Conservation (phyloP, 2,888 invertebrate species). For the Agapetus fuscipes region DNA sequence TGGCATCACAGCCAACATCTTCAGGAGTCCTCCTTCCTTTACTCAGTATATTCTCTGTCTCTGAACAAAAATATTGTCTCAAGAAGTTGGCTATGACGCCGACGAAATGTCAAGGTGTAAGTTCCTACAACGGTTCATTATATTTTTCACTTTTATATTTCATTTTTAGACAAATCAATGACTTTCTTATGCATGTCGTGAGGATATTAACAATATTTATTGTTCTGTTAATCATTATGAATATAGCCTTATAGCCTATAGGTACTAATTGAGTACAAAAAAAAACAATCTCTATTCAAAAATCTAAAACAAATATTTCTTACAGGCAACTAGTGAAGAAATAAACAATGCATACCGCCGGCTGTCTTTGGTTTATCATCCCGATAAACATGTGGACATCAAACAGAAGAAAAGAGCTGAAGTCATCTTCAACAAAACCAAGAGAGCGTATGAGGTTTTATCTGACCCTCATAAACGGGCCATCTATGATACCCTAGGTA, state of each 20-base stretch:
- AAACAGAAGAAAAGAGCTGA: slow-evolving; percentile 83
- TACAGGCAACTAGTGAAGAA: slow-evolving; percentile 83
- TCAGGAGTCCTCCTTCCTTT: too few species aligned
- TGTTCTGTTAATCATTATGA: not conserved
- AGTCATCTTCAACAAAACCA: slow-evolving; percentile 83
- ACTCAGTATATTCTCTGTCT: too few species aligned
- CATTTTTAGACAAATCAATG: too few species aligned
- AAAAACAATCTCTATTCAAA: not conserved
- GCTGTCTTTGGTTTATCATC: slow-evolving; percentile 89
- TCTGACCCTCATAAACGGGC: slow-evolving; percentile 89
- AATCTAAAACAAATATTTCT: not conserved
- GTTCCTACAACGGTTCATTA: too few species aligned
- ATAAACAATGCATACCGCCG: slow-evolving; percentile 89
- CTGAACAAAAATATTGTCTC: too few species aligned
- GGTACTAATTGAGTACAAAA: not conserved
- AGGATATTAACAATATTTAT: too few species aligned
- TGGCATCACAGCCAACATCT: too few species aligned
- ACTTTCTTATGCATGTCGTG: too few species aligned
- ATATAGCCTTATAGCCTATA: not conserved
- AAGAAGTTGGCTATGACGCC: too few species aligned
- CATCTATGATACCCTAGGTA: slow-evolving; percentile 77
- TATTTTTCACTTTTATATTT: too few species aligned
- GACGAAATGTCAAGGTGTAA: too few species aligned
- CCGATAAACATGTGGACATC: slow-evolving; percentile 88
- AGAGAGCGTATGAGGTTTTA: slow-evolving; percentile 91